Evolutionary conservation across 1,140 invertebrate species (phyloP).

Genomic region (Heterodera schachtii): DNA sequence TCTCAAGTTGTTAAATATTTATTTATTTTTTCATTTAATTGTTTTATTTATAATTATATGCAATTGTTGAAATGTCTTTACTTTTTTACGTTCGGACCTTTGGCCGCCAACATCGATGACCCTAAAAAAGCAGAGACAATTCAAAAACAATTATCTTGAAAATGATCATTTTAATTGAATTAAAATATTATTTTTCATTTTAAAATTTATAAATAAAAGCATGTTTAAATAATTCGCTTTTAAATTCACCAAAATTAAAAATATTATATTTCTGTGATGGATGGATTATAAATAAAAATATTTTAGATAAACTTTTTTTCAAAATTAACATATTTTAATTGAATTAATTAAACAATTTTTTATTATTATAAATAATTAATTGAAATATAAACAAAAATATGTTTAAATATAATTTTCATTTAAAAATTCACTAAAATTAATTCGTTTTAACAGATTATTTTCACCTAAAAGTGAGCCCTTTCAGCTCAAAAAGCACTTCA

Average conservation of each 20-base stretch:
- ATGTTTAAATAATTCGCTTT: too few relatives aligned
- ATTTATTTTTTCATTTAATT: conserved; percentile 67
- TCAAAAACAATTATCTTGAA: conserved; percentile 13
- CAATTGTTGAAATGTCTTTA: not conserved
- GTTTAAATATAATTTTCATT: conserved; percentile 12
- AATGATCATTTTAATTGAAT: conserved; percentile 11
- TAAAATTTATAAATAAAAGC: too few relatives aligned
- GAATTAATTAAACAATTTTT: too few relatives aligned
- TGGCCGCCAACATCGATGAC: conserved; percentile 74
- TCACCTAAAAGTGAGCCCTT: conserved; percentile 63
- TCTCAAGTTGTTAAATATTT: not conserved
- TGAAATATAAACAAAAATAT: not conserved
- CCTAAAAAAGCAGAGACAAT: conserved; percentile 54
- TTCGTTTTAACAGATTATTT: too few relatives aligned
- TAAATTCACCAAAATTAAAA: too few relatives aligned
- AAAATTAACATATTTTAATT: too few relatives aligned
- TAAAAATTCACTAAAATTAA: not conserved
- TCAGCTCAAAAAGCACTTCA: conserved; percentile 64
- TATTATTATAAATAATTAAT: too few relatives aligned
- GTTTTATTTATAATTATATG: too few relatives aligned
- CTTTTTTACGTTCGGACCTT: conserved; percentile 77
- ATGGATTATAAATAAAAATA: too few relatives aligned
- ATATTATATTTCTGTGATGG: too few relatives aligned
- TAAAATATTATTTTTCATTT: not conserved
- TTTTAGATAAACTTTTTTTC: too few relatives aligned